Conservation (phyloP, 2,888 invertebrate genomes). For the Tipula lateralis region DNA sequence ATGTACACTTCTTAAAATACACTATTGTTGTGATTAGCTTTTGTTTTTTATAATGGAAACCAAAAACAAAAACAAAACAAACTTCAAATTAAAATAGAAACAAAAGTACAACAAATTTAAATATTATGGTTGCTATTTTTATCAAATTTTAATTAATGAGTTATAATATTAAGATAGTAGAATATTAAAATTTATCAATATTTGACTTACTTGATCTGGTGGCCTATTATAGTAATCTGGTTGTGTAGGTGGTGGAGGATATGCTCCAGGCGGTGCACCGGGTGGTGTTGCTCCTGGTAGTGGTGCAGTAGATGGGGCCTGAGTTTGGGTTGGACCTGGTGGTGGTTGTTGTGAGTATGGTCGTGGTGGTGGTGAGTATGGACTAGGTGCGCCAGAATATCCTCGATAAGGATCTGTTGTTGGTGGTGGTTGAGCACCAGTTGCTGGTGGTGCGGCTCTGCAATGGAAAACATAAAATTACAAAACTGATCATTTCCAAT, state of each 20-base stretch:
- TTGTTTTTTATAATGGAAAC: background rate
- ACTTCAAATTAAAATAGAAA: background rate
- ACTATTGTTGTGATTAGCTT: background rate
- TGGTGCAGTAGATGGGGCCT: conserved; percentile 36
- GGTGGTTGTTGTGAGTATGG: conserved; percentile 32
- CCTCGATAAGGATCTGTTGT: conserved; percentile 35
- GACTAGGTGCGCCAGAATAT: conserved; percentile 31
- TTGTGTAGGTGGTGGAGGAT: conserved; percentile 51
- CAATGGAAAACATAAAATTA: background rate
- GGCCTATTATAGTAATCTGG: conserved; percentile 57
- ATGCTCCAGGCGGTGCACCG: conserved; percentile 43
- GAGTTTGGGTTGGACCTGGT: conserved; percentile 43
- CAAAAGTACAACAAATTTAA: background rate
- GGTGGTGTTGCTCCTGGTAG: conserved; percentile 42
- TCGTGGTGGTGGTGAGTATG: conserved; percentile 32
- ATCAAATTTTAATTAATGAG: background rate
- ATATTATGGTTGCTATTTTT: background rate
- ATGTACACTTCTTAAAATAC: background rate
- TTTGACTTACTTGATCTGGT: conserved; percentile 45
- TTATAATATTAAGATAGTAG: background rate
- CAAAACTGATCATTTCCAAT: conserved; percentile 33
- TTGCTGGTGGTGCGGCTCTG: conserved; percentile 45
- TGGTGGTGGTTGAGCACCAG: conserved; percentile 41
- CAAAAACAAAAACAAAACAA: background rate
- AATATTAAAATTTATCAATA: background rate